Percentiles rank a stretch among this genome's conserved stretches.
Evolutionary conservation across 2,888 invertebrate species (phyloP).

Genomic region (Limnephilus auricula): DNA sequence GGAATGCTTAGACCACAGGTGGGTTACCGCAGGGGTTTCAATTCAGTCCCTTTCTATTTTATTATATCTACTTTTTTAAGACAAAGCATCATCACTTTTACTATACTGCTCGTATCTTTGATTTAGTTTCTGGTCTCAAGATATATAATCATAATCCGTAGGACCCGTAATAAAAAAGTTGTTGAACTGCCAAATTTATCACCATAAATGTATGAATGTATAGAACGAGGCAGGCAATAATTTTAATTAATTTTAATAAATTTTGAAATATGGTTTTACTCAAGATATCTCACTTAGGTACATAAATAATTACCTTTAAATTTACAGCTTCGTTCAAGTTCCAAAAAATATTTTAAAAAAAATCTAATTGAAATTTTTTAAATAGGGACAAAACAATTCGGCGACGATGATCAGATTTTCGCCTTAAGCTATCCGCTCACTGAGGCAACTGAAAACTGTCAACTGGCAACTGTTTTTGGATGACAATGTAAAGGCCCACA

Average conservation of each 20-base stretch:
- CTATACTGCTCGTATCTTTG: neutral
- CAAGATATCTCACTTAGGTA: neutral
- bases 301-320: too few relatives aligned
- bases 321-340: neutral
- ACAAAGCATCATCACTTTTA: conserved; percentile 19
- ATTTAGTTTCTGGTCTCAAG: neutral
- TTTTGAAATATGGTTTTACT: neutral
- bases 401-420: neutral
- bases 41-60: conserved; percentile 18
- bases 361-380: neutral
- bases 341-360: neutral
- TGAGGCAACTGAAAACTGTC: too few relatives aligned
- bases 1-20: conserved; percentile 32
- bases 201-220: neutral
- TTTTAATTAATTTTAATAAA: neutral
- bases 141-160: neutral
- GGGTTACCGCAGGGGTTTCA: conserved; percentile 29
- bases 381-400: neutral
- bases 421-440: too few relatives aligned
- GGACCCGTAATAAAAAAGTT: neutral
- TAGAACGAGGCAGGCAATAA: neutral
- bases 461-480: too few relatives aligned
- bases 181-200: neutral
- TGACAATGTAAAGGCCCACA: too few relatives aligned
- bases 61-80: conserved; percentile 4